Base-by-base conservation (phyloP, 1,140 invertebrate genomes). In the Drosophila quadrilineata region DNA sequence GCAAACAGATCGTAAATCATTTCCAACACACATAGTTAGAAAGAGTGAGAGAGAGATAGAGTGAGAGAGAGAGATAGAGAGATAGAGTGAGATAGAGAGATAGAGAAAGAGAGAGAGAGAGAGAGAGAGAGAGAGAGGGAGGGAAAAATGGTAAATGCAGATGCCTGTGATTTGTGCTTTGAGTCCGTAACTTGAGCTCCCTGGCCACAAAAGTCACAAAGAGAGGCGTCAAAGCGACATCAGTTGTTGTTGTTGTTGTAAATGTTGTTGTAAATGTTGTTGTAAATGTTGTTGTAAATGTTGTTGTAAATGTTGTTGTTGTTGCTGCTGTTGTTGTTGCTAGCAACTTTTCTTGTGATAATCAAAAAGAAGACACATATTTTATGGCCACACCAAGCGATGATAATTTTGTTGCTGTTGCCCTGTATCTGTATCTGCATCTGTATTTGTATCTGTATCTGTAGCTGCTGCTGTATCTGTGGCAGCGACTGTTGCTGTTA, bases 1-100 rank as follows among this genome's bases (percentile, higher is more conserved):
- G 77, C 77, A 77, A 73, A 54, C 43, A 60, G 56, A 63, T 76
- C 79, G 66, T 82, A 84, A 82, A 82, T 82, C 77, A 84, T 64
- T 48, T 60, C 45, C 29, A 62, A 49, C 54, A 38, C 17, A 66
- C 28, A n/a, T 6, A 33, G 3, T n/a, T n/a, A n/a, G n/a, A n/a
- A n/a, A n/a, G n/a, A n/a, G n/a, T n/a, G n/a, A n/a, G n/a, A n/a
- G n/a, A n/a, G n/a, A n/a, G n/a, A n/a, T n/a, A n/a, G n/a, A n/a
- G n/a, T n/a, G n/a, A n/a, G n/a, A n/a, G n/a, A n/a, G n/a, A n/a
- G n/a, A n/a, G n/a, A n/a, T n/a, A 50, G 6, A 26, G n/a, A 16
- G 0, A 54, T 17, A n/a, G n/a, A n/a, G n/a, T n/a, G n/a, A n/a
- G n/a, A n/a, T n/a, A n/a, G n/a, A n/a, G n/a, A n/a, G n/a, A n/a